Percentiles rank a stretch among this genome's conserved stretches.
Evolutionary conservation across 64 coral and sea anemone species (phyloP).

Genomic region (Actinia tenebrosa): DNA sequence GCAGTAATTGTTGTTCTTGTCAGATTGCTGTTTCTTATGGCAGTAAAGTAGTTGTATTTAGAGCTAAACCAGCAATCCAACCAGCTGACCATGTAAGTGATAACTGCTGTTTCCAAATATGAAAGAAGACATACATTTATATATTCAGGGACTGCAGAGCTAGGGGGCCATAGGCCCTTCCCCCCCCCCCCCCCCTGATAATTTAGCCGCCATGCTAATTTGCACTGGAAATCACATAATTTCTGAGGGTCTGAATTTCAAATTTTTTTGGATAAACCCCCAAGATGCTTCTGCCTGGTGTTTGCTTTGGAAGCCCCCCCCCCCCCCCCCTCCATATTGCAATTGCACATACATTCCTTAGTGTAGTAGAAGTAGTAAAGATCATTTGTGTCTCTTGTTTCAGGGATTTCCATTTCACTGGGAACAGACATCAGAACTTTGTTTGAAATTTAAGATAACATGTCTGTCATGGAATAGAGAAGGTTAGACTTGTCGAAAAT

Average conservation of each 20-base stretch:
- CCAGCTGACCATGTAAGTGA: constrained; percentile 58
- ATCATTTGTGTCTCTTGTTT: not conserved
- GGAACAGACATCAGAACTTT: constrained; percentile 79
- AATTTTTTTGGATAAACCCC: too few species aligned
- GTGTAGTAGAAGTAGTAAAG: too few species aligned
- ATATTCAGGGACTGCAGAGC: too few species aligned
- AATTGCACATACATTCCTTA: too few species aligned
- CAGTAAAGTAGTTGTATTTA: constrained; percentile 71
- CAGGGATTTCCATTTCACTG: constrained; percentile 98
- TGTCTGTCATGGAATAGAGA: constrained; percentile 98
- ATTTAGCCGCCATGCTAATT: too few species aligned
- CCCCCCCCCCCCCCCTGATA: too few species aligned
- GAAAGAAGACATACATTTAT: not conserved
- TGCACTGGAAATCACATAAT: too few species aligned
- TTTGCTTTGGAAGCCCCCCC: too few species aligned
- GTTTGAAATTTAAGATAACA: constrained; percentile 84
- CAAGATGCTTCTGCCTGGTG: too few species aligned
- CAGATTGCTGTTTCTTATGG: constrained; percentile 98
- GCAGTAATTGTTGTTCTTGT: not conserved
- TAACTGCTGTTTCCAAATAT: not conserved
- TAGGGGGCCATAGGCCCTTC: too few species aligned
- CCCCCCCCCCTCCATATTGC: too few species aligned
- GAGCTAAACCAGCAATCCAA: constrained; percentile 57
- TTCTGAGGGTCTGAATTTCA: too few species aligned
- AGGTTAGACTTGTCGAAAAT: constrained; percentile 27